Percentiles rank a stretch among this genome's conserved stretches.
Conservation (phyloP, 2,113 vertebrate genomes). For the Corvus moneduloides region DNA sequence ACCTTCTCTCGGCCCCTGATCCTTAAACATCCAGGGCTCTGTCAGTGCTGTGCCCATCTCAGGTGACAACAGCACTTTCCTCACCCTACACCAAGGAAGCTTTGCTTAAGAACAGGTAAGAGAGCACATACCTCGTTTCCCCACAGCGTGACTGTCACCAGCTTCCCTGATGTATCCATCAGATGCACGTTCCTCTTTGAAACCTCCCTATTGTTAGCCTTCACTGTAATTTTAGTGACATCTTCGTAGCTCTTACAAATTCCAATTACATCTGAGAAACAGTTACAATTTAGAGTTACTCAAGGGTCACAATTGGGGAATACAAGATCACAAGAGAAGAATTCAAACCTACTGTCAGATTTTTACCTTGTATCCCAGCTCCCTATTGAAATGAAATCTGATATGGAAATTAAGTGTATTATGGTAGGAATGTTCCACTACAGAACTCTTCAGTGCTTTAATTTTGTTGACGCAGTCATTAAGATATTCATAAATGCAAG, state of each 20-base stretch:
- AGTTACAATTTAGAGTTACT: conserved; percentile 9
- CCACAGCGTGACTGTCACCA: conserved; percentile 91
- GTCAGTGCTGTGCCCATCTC: not conserved
- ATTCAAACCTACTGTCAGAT: conserved; percentile 11
- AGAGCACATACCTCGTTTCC: conserved; percentile 85
- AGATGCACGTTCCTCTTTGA: conserved; percentile 88
- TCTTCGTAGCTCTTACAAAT: conserved; percentile 92
- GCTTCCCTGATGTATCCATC: conserved; percentile 90
- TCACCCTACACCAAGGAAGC: not conserved
- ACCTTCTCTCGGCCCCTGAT: not conserved
- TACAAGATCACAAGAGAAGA: not conserved
- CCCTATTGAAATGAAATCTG: conserved; percentile 45
- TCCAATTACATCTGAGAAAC: conserved; percentile 89
- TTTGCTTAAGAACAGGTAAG: not conserved
- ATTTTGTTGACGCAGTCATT: conserved; percentile 63
- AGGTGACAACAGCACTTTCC: not conserved
- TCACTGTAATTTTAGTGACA: conserved; percentile 85
- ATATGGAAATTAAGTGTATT: conserved; percentile 49
- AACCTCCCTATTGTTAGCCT: conserved; percentile 86
- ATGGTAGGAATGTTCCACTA: conserved; percentile 43
- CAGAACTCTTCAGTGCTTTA: conserved; percentile 44
- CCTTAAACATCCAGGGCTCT: not conserved
- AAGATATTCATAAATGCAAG: conserved; percentile 55
- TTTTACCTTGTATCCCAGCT: conserved; percentile 43
- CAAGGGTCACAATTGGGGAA: not conserved